Evolutionary conservation across 2,113 vertebrate species (phyloP).

Genomic region (Oryzias curvinotus): DNA sequence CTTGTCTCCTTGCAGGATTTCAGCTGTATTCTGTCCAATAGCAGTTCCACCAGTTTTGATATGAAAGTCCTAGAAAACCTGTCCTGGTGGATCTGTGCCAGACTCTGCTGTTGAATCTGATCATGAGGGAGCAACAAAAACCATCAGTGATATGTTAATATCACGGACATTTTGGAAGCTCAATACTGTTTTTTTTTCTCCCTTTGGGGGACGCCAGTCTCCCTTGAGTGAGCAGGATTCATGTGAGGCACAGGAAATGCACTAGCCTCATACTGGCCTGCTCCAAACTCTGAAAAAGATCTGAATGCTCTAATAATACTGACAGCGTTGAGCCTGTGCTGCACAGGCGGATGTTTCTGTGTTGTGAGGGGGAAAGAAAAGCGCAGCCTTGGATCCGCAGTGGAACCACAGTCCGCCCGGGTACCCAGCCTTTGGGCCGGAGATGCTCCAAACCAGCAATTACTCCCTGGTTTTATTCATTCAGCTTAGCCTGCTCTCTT

Average conservation of each 20-base stretch:
- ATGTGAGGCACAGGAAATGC: slow-evolving; percentile 5
- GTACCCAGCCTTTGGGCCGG: slow-evolving; percentile 51
- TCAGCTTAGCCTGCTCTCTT: slow-evolving; percentile 89
- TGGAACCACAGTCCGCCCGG: slow-evolving; percentile 48
- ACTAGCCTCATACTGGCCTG: background rate
- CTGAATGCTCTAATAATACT: slow-evolving; percentile 1
- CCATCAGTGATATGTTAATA: slow-evolving; percentile 29
- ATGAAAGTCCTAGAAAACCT: slow-evolving; percentile 4
- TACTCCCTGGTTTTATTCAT: slow-evolving; percentile 90
- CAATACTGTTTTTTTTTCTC: background rate
- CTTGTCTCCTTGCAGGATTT: slow-evolving; percentile 28
- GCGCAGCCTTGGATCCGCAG: slow-evolving; percentile 68
- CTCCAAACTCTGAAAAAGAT: background rate
- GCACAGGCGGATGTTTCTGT: slow-evolving; percentile 49
- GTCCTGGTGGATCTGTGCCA: background rate
- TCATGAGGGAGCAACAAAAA: slow-evolving; percentile 2
- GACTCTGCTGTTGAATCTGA: background rate
- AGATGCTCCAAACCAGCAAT: slow-evolving; percentile 87
- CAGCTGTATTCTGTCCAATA: background rate
- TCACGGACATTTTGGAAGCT: slow-evolving; percentile 16
- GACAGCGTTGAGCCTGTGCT: background rate
- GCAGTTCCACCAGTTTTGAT: slow-evolving; percentile 4
- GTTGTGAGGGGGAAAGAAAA: slow-evolving; percentile 39
- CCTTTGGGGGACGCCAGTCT: slow-evolving; percentile 9
- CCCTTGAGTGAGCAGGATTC: slow-evolving; percentile 9